Evolutionary conservation across 2,797 vertebrate genomes (phyloP).

Genomic region (Steatocranus sp.): DNA sequence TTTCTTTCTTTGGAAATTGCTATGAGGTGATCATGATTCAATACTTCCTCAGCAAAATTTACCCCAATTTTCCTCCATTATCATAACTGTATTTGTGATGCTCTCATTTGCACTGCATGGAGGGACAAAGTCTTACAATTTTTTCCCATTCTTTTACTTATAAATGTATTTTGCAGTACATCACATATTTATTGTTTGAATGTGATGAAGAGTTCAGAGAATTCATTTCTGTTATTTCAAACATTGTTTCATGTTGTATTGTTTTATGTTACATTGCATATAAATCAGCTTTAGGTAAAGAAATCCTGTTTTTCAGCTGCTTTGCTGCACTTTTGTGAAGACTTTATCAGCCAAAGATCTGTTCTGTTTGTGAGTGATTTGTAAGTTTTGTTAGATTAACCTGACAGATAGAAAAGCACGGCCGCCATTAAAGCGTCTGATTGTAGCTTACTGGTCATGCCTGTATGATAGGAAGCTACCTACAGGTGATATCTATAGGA

Average conservation of each 20-base stretch:
- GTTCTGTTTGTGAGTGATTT: not conserved
- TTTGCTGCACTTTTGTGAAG: not conserved
- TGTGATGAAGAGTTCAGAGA: not conserved
- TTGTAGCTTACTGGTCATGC: not conserved
- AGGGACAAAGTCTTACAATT: too few relatives aligned
- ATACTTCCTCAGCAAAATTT: not conserved
- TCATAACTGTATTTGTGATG: not conserved
- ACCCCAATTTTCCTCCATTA: not conserved
- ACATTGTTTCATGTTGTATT: not conserved
- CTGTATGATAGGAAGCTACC: not conserved
- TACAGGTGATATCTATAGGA: not conserved
- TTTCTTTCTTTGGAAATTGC: not conserved
- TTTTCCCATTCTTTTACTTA: not conserved
- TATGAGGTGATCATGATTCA: not conserved
- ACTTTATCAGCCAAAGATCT: not conserved
- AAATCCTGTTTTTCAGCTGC: not conserved
- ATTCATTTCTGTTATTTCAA: not conserved
- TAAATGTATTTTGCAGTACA: not conserved
- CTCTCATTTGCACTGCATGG: not conserved
- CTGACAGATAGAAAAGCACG: not conserved
- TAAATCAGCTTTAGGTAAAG: not conserved
- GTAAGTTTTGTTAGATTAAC: not conserved
- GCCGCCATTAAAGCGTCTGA: accelerated
- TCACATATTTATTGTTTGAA: not conserved
- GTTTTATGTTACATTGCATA: not conserved